A percentile compares a stretch with the other conserved stretches of the same genome.
phyloP scores from a whole-genome alignment of 2,113 vertebrate genomes.

The Tretioscincus oriximinensis region DNA sequence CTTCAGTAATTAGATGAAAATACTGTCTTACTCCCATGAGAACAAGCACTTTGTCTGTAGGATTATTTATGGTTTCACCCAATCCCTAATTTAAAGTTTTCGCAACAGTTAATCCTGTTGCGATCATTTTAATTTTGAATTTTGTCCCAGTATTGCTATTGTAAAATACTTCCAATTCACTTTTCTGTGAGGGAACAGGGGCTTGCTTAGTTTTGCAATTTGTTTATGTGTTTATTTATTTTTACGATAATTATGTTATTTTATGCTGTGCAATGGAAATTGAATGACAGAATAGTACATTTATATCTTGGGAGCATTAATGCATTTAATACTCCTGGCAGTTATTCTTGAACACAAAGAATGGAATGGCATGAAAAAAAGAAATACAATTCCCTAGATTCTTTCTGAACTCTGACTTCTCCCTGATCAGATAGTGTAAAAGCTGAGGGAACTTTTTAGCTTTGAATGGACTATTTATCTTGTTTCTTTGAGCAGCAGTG shows the following conservation, averaged over 20 bases:
- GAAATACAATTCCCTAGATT: not conserved
- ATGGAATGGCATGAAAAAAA: not conserved
- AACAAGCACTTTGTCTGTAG: too few relatives aligned
- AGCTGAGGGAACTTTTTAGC: slow-evolving; percentile 13
- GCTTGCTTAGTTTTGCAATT: not conserved
- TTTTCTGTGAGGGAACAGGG: too few relatives aligned
- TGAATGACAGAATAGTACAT: not conserved
- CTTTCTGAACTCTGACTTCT: not conserved
- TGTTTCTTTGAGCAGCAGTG: slow-evolving; percentile 32
- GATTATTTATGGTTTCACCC: too few relatives aligned
- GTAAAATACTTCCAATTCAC: not conserved
- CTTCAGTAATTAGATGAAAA: too few relatives aligned
- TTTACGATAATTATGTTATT: not conserved
- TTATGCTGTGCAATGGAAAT: not conserved
- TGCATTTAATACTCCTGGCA: not conserved
- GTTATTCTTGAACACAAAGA: not conserved
- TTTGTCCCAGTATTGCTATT: not conserved
- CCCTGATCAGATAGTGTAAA: slow-evolving; percentile 24
- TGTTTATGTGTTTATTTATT: not conserved
- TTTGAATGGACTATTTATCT: slow-evolving; percentile 45
- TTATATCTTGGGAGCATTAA: not conserved
- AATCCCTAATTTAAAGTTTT: too few relatives aligned
- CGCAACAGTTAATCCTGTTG: too few relatives aligned
- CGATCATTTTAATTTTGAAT: too few relatives aligned
- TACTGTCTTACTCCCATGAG: too few relatives aligned